A percentile compares a stretch with the other conserved stretches of the same genome.
These are phyloP conservation scores for Sceloporus undulatus DNA, from an alignment of 2,113 vertebrate genomes.

Conservation along the genomic window DNA sequence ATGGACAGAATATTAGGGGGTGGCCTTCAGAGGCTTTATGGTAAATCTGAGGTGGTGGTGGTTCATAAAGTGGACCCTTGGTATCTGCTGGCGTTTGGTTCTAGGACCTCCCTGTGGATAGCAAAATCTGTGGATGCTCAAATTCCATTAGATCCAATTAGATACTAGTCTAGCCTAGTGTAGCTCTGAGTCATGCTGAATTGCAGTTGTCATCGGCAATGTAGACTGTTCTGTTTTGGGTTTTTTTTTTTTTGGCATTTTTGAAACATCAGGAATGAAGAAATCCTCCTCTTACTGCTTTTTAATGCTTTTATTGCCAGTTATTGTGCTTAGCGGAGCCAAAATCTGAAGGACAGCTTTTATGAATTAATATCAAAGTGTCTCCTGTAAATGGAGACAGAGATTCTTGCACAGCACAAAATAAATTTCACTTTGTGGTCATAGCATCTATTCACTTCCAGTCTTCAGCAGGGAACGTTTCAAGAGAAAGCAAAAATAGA, in stretches of 20 bases:
- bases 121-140: too few relatives aligned
- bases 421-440: neutral
- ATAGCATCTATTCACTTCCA: neutral
- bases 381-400: neutral
- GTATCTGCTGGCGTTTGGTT: too few relatives aligned
- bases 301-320: neutral
- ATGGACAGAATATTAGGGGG: too few relatives aligned
- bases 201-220: neutral
- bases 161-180: too few relatives aligned
- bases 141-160: too few relatives aligned
- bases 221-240: too few relatives aligned
- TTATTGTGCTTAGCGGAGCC: neutral
- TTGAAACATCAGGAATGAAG: neutral
- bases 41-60: too few relatives aligned
- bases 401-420: neutral
- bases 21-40: too few relatives aligned
- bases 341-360: slow-evolving; percentile 3
- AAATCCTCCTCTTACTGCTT: neutral
- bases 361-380: neutral
- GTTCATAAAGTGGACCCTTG: too few relatives aligned
- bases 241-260: neutral
- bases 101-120: too few relatives aligned
- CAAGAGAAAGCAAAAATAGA: neutral
- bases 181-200: too few relatives aligned
- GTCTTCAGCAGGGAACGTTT: neutral